These are phyloP conservation scores for Aphelenchoides bicaudatus DNA, from an alignment of 2,888 invertebrate species.

Conservation along the genomic window DNA sequence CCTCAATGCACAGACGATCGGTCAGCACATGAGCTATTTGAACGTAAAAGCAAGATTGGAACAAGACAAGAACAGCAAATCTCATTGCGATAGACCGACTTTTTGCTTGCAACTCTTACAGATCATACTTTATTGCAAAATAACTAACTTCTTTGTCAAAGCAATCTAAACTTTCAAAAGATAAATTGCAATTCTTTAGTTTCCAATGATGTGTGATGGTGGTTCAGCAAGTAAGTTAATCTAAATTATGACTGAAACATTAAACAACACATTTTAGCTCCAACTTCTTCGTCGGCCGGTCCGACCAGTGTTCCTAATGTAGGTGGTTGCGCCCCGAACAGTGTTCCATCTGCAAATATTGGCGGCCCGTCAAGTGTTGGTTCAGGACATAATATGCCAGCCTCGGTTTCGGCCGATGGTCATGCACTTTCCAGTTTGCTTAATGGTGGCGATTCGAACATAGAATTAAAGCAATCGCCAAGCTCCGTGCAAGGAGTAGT, in stretches of 20 bases:
- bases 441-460: constrained; percentile 29
- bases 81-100: too few relatives aligned
- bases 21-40: too few relatives aligned
- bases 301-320: constrained; percentile 20
- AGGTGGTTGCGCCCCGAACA: constrained; percentile 4
- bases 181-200: constrained; percentile 29
- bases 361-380: constrained; percentile 17
- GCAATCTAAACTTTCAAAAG: too few relatives aligned
- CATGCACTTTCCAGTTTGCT: constrained; percentile 26
- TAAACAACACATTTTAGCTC: too few relatives aligned
- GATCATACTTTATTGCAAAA: too few relatives aligned
- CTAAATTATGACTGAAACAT: too few relatives aligned
- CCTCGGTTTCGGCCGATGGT: constrained; percentile 21
- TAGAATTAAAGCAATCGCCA: constrained; percentile 47
- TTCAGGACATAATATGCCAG: constrained; percentile 8
- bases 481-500: constrained; percentile 32
- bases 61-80: too few relatives aligned
- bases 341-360: constrained; percentile 30
- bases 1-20: too few relatives aligned
- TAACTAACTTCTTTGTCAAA: too few relatives aligned
- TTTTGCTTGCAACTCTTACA: too few relatives aligned
- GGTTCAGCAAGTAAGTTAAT: constrained; percentile 21
- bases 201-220: constrained; percentile 32
- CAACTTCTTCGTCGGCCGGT: constrained; percentile 20
- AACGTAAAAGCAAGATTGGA: too few relatives aligned